Conservation (phyloP, 2,113 vertebrate species). For the Talpa occidentalis region DNA sequence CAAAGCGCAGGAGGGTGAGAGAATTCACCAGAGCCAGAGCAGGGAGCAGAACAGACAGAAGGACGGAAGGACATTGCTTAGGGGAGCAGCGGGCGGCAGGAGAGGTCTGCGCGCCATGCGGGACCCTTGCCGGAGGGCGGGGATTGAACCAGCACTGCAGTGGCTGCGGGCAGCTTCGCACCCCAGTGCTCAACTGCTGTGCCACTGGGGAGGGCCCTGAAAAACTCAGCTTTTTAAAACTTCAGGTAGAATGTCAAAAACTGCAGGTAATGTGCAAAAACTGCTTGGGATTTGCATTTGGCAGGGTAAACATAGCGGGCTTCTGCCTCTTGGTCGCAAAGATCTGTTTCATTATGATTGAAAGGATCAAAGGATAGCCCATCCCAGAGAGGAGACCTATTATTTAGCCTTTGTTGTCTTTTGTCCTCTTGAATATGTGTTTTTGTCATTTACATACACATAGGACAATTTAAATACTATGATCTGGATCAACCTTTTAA, state of each 20-base stretch:
- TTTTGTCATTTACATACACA: neutral
- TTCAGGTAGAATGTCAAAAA: neutral
- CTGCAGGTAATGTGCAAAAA: neutral
- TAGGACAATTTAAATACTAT: neutral
- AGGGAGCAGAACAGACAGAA: no score
- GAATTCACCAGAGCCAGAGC: no score
- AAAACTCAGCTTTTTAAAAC: neutral
- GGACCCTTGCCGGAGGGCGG: no score
- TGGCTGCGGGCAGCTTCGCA: no score
- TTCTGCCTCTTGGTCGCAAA: neutral
- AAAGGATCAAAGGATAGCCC: neutral
- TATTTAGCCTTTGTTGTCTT: neutral
- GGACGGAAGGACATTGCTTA: no score
- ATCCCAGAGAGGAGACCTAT: neutral
- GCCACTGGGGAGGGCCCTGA: no score
- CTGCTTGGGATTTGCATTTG: neutral
- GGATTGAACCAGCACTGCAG: no score
- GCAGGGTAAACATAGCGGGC: neutral
- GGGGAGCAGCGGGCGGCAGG: no score
- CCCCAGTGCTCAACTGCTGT: no score
- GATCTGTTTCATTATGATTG: neutral
- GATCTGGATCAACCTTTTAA: neutral
- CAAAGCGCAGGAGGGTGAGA: no score
- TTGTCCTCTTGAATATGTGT: neutral
- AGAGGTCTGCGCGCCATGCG: no score